Evolutionary conservation across 1,140 invertebrate genomes (phyloP).

Genomic region (Drosophila arizonae): DNA sequence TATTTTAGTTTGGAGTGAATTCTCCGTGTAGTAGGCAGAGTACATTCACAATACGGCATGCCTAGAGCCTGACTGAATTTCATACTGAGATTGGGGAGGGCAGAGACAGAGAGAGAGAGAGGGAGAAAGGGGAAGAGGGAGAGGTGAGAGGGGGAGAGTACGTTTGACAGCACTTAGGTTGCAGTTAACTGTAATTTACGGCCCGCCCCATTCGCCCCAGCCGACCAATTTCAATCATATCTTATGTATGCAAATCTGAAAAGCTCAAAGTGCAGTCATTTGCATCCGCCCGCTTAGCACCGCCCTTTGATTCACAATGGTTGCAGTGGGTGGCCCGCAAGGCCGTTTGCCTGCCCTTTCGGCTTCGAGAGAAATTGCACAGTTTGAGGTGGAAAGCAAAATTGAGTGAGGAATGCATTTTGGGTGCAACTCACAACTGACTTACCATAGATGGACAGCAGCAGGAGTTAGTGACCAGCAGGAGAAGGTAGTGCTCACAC

Average conservation of each 20-base stretch:
- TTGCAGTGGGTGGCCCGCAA: neutral
- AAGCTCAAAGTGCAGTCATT: constrained; percentile 53
- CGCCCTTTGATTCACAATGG: too few species aligned
- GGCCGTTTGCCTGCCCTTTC: too few species aligned
- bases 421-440: too few species aligned
- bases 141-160: too few species aligned
- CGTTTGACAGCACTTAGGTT: constrained; percentile 4
- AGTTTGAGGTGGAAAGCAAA: neutral
- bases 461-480: too few species aligned
- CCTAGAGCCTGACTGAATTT: neutral
- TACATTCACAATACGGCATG: neutral
- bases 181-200: constrained; percentile 5
- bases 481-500: too few species aligned
- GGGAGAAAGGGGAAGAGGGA: too few species aligned
- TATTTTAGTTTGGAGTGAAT: neutral
- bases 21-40: neutral
- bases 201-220: neutral
- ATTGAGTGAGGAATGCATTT: too few species aligned
- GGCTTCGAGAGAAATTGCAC: neutral
- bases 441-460: too few species aligned
- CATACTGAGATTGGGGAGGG: neutral
- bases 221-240: constrained; percentile 45
- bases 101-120: too few species aligned
- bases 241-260: constrained; percentile 69
- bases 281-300: neutral